Conservation (phyloP, 2,888 invertebrate species). For the Antheraea assamensis region DNA sequence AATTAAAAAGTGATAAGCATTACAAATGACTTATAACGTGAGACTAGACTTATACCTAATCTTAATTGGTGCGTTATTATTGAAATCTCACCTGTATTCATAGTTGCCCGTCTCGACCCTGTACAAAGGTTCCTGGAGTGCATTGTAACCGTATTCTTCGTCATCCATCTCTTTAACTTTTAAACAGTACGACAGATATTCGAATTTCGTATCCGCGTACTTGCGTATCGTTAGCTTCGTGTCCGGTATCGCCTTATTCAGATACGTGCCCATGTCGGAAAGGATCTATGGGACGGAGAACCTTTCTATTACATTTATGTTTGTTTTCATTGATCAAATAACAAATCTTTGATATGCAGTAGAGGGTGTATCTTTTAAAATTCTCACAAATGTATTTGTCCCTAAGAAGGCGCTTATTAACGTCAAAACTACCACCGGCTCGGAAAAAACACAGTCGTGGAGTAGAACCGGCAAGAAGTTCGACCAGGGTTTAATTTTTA, state of each 20-base stretch:
- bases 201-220: constrained; percentile 99
- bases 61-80: neutral
- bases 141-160: constrained; percentile 96
- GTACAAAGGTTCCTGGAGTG: constrained; percentile 97
- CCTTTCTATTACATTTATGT: neutral
- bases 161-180: constrained; percentile 99
- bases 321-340: too few species aligned
- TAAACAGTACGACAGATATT: constrained; percentile 98
- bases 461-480: too few species aligned
- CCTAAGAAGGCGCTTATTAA: too few species aligned
- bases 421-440: too few species aligned
- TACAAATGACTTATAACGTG: too few species aligned
- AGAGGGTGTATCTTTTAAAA: too few species aligned
- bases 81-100: constrained; percentile 89
- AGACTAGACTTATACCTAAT: too few species aligned
- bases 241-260: constrained; percentile 99
- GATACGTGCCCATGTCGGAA: constrained; percentile 96
- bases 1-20: too few species aligned
- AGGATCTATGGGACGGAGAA: constrained; percentile 84
- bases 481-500: too few species aligned
- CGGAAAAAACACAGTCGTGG: too few species aligned
- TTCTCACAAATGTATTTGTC: too few species aligned
- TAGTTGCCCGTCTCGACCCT: constrained; percentile 99
- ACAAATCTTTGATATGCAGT: too few species aligned
- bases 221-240: constrained; percentile 98